These are phyloP conservation scores for Drusus annulatus DNA, from an alignment of 1,140 invertebrate genomes.

Conservation along the genomic window DNA sequence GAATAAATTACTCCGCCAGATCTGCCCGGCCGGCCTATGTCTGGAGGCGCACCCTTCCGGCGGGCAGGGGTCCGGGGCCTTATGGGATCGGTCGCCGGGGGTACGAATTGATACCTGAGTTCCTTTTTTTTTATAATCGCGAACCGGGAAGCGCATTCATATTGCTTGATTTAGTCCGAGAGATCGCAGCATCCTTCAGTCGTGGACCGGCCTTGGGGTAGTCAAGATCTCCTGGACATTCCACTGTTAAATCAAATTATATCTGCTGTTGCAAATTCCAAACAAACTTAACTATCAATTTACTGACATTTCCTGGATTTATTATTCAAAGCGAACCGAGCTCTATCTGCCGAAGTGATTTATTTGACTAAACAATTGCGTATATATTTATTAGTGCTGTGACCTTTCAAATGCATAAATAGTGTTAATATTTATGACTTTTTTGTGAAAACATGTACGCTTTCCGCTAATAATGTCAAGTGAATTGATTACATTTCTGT, in stretches of 20 bases:
- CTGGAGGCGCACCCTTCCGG: slow-evolving; percentile 31
- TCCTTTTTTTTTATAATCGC: slow-evolving; percentile 53
- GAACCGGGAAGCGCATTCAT: slow-evolving; percentile 46
- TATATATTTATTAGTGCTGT: too few species aligned
- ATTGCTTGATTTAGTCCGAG: slow-evolving; percentile 36
- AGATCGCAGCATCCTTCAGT: slow-evolving; percentile 39
- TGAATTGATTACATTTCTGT: slow-evolving; percentile 49
- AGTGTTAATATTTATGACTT: too few species aligned
- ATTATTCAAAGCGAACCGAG: too few species aligned
- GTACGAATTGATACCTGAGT: slow-evolving; percentile 54
- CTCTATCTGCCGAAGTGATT: too few species aligned
- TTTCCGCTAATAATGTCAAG: slow-evolving; percentile 39
- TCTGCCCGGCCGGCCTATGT: slow-evolving; percentile 37
- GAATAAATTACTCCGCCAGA: slow-evolving; percentile 38
- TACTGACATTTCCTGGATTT: too few species aligned
- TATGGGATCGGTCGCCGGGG: slow-evolving; percentile 26
- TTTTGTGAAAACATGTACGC: neutral
- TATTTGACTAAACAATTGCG: too few species aligned
- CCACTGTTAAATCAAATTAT: neutral
- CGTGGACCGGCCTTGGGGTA: slow-evolving; percentile 24
- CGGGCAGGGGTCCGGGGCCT: slow-evolving; percentile 27
- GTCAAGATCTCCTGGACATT: slow-evolving; percentile 37
- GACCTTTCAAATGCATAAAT: too few species aligned
- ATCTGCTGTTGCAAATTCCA: too few species aligned
- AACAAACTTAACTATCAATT: too few species aligned